Evolutionary conservation across 2,797 vertebrate species (phyloP), one percentile per base, ranked within the genome.

Genomic region (Aldrovandia affinis): DNA sequence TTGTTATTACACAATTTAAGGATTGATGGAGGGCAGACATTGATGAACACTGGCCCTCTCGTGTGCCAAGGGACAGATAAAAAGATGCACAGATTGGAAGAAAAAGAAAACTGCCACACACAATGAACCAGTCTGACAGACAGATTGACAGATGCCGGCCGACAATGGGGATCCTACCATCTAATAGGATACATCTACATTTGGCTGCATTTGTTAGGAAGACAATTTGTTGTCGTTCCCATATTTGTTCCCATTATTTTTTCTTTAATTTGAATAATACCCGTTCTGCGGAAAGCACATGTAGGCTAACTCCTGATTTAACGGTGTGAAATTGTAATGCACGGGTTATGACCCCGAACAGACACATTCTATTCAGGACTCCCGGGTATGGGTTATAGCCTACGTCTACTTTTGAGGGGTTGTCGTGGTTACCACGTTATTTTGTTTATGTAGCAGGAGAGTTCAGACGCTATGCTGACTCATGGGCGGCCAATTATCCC

Each of bases 1-100:
- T 86, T 85, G 87, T 86, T 86, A 86, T 90, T 91, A 86, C 85
- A 86, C 89, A 90, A 89, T 89, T 89, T 88, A 86, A 89, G 88
- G 89, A 91, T 88, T 91, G 89, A 90, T 90, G 87, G 88, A 78
- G 87, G 82, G 63, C 79, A 87, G 88, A 83, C 83, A 87, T 82
- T 82, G 80, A 88, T 86, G 87, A 86, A 88, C 88, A 78, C 83
- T 85, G 87, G 85, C 83, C 87, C 86, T 84, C 86, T 88, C 87
- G 85, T 87, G 88, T 84, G 85, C 87, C 86, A 22, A 80, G 68
- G 83, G 73, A 77, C 73, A 77, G 82, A 86, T 88, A 83, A 82
- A 90, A 82, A 88, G 85, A 81, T 84, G 82, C 87, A 88, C 89
- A 89, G 89, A 89, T 88, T 87, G 87, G 81, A 87, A 70, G 36